Percentiles rank a stretch among this genome's conserved stretches.
These are phyloP conservation scores for Sycophila texana DNA, from an alignment of 2,888 invertebrate genomes.

Conservation along the genomic window DNA sequence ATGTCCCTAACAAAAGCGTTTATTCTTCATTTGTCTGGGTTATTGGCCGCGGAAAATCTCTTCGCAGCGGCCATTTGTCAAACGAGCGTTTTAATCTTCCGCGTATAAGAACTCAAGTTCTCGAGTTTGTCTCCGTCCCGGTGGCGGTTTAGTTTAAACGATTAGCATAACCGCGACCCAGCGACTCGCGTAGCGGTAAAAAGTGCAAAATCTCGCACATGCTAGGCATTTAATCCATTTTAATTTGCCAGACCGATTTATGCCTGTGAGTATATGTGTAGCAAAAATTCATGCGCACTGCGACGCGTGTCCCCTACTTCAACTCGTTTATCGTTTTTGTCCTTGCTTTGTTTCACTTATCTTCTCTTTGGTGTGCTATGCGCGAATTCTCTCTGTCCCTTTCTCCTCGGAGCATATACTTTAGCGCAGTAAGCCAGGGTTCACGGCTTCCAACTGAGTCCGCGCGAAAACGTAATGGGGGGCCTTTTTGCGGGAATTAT, in stretches of 20 bases:
- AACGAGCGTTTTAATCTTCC: too few species aligned
- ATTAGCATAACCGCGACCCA: slow-evolving; percentile 1
- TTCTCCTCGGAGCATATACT: background rate
- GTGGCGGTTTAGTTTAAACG: background rate
- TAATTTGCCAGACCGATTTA: slow-evolving; percentile 70
- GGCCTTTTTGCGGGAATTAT: too few species aligned
- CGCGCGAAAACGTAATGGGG: too few species aligned
- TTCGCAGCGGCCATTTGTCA: too few species aligned
- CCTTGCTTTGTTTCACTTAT: slow-evolving; percentile 32
- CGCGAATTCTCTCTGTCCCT: background rate
- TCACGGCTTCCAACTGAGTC: too few species aligned
- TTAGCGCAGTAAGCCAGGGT: too few species aligned
- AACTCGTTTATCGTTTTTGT: background rate
- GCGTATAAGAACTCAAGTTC: too few species aligned
- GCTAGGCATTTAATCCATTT: slow-evolving; percentile 66
- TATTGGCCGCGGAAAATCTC: too few species aligned
- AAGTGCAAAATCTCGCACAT: slow-evolving; percentile 9
- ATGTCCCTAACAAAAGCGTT: too few species aligned
- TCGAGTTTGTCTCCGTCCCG: too few species aligned
- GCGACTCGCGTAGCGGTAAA: background rate
- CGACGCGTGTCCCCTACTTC: slow-evolving; percentile 14
- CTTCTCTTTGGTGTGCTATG: background rate
- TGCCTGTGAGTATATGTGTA: slow-evolving; percentile 36
- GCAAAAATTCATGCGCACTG: slow-evolving; percentile 35
- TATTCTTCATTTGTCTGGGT: too few species aligned